phyloP scores from a whole-genome alignment of 2,797 vertebrate species.

The Myotis myotis region DNA sequence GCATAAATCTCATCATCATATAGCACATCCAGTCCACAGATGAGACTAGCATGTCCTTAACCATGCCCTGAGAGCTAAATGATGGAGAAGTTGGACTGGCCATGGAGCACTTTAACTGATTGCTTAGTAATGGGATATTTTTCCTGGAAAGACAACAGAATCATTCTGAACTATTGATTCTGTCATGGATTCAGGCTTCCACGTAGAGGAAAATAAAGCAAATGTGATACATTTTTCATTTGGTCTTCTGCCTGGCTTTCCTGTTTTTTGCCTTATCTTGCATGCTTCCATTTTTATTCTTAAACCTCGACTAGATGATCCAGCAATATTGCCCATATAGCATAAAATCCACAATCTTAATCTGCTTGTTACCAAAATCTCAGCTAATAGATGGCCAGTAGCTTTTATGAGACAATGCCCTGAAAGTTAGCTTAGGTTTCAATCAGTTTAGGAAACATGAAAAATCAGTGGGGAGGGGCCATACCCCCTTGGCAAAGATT shows the following conservation, averaged over 20 bases:
- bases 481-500: not conserved
- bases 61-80: not conserved
- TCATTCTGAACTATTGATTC: not conserved
- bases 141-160: conserved; percentile 46
- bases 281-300: not conserved
- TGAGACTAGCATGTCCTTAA: not conserved
- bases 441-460: not conserved
- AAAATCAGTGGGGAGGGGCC: not conserved
- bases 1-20: conserved; percentile 33
- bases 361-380: not conserved
- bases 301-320: not conserved
- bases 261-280: not conserved
- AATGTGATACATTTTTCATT: conserved; percentile 1
- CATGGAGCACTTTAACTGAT: not conserved
- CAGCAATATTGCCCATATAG: not conserved
- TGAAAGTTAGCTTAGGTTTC: conserved; percentile 15
- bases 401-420: not conserved
- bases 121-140: conserved; percentile 31
- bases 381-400: not conserved
- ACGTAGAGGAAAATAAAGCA: conserved; percentile 1
- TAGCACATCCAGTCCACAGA: not conserved
- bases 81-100: not conserved
- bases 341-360: not conserved
- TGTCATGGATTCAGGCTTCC: not conserved
- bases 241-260: not conserved